Conservation (phyloP, 1,140 invertebrate genomes). For the Antheraea pernyi region DNA sequence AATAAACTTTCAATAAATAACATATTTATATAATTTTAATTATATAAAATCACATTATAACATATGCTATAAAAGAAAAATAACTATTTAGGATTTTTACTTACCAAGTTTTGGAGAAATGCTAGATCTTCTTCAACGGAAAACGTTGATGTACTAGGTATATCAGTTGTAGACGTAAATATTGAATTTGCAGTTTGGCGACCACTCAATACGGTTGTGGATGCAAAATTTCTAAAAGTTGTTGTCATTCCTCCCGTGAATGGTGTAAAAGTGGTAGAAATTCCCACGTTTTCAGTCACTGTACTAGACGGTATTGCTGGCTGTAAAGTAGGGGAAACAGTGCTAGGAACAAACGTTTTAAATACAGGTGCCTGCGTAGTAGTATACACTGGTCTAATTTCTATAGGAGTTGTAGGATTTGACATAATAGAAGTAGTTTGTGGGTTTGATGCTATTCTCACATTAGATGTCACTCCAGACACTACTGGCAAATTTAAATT, state of each 20-base stretch:
- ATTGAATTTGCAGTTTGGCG: slow-evolving; percentile 30
- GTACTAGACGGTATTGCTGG: slow-evolving; percentile 32
- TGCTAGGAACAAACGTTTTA: slow-evolving; percentile 44
- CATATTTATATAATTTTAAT: no score
- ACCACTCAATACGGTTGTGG: slow-evolving; percentile 29
- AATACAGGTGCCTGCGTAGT: slow-evolving; percentile 40
- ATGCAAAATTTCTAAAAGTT: slow-evolving; percentile 23
- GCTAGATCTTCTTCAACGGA: slow-evolving; percentile 77
- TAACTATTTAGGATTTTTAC: slow-evolving; percentile 5
- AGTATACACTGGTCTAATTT: slow-evolving; percentile 58
- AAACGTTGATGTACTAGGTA: slow-evolving; percentile 72
- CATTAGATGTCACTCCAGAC: slow-evolving; percentile 65
- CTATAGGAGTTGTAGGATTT: slow-evolving; percentile 60
- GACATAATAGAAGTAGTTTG: slow-evolving; percentile 52
- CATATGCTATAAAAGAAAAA: no score
- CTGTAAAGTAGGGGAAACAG: slow-evolving; percentile 60
- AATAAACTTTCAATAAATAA: no score
- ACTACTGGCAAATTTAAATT: slow-evolving; percentile 53
- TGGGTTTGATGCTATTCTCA: slow-evolving; percentile 66
- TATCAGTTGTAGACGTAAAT: slow-evolving; percentile 55
- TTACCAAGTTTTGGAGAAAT: slow-evolving; percentile 76
- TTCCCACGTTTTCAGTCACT: slow-evolving; percentile 52
- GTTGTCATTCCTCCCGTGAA: slow-evolving; percentile 44
- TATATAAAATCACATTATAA: no score
- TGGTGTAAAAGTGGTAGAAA: slow-evolving; percentile 61